Evolutionary conservation across 1,140 invertebrate genomes (phyloP), one percentile per base, ranked within the genome.

Genomic region (Aethina tumida): DNA sequence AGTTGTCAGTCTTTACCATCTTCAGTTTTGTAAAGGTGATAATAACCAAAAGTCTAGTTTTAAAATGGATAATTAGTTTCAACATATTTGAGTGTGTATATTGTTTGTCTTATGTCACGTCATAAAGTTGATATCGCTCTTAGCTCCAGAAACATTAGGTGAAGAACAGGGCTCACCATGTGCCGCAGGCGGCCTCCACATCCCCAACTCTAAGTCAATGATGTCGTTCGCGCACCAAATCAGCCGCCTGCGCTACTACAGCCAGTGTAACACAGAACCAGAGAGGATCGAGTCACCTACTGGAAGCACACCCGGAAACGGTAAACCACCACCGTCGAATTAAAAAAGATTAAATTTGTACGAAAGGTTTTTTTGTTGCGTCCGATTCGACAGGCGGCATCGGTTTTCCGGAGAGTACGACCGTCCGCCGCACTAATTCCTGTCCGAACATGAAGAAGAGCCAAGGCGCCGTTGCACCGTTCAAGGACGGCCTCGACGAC

Each of bases 221-320:
- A 62, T 66, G 32, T 66, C 75, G 49, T 74, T 85, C 48, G 72
- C 74, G 26, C 69, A 71, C 41, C 68, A 71, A 28, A 69, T 82
- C 10, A 71, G 69, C 41, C 48, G 67, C 7, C 55, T 78, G n/a
- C 64, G 78, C 9, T 63, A 66, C 51, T 70, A 75, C 55, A 82
- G 77, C 60, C 70, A 81, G 32, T 71, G 69, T 52, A 60, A 63
- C 26, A 21, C 50, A 9, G 54, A 58, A 25, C 32, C 36, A 3
- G 53, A 53, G 9, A 27, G 29, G 15, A 20, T 29, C 17, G 53
- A 53, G 35, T 27, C 45, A 13, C 64, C 60, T 39, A 59, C 56
- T 4, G 58, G 62, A 10, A 66, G 59, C 35, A 68, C 65, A 46
- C 64, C 64, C 12, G 58, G 55, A 35, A 57, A 54, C 32, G 53